A percentile compares a stretch with the other conserved stretches of the same genome.
These are phyloP conservation scores for Mesitornis unicolor DNA, from an alignment of 2,113 vertebrate species.

Conservation along the genomic window DNA sequence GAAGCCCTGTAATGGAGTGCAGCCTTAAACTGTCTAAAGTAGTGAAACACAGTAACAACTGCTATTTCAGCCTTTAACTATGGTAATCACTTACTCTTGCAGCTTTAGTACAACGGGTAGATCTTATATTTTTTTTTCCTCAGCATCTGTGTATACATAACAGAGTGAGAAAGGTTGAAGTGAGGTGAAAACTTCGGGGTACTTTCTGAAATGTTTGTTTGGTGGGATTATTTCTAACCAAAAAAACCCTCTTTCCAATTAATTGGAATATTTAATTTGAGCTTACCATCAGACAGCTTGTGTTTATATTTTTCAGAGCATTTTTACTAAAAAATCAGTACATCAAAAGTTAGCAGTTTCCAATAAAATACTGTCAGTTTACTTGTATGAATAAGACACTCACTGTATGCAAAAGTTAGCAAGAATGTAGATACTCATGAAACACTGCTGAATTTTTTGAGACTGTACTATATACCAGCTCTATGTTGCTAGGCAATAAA, in stretches of 20 bases:
- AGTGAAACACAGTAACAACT: not conserved
- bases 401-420: not conserved
- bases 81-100: not conserved
- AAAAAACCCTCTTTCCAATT: not conserved
- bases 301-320: not conserved
- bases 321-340: not conserved
- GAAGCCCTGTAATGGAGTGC: not conserved
- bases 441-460: not conserved
- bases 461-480: not conserved
- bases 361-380: not conserved
- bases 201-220: not conserved
- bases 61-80: not conserved
- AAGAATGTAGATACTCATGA: not conserved
- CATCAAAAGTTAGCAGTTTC: not conserved
- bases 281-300: not conserved
- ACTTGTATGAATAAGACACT: not conserved
- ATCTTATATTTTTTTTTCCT: not conserved
- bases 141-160: not conserved
- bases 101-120: not conserved
- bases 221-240: not conserved
- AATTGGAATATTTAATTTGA: not conserved
- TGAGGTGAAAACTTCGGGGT: not conserved
- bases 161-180: not conserved
- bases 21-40: not conserved
- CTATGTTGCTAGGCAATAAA: not conserved